phyloP scores from a whole-genome alignment of 2,113 vertebrate genomes.

The Gallinago undulata region DNA sequence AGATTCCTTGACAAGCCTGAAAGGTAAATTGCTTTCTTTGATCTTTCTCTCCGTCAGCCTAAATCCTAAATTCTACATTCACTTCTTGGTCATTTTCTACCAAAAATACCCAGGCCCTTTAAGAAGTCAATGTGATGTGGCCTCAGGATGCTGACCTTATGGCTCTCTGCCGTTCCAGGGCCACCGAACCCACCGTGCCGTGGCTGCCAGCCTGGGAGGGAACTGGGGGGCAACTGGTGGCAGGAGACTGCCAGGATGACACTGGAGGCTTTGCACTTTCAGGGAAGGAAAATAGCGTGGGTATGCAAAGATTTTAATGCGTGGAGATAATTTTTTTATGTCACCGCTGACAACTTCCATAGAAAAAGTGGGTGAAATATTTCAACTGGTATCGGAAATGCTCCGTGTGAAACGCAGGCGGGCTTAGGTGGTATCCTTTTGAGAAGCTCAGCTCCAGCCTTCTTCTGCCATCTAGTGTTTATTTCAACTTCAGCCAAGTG shows the following conservation, averaged over 20 bases:
- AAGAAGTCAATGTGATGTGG: neutral
- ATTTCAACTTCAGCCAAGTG: neutral
- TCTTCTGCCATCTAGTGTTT: conserved; percentile 75
- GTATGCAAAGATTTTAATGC: too few relatives aligned
- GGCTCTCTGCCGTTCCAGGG: neutral
- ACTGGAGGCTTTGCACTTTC: neutral
- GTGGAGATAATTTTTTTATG: neutral
- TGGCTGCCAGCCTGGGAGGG: neutral
- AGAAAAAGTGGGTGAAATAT: neutral
- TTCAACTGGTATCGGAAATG: neutral
- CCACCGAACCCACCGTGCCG: fast-evolving
- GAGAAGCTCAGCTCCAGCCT: neutral
- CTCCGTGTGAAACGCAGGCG: fast-evolving
- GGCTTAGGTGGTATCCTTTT: fast-evolving
- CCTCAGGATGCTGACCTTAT: neutral
- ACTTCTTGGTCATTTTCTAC: neutral
- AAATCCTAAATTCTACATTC: neutral
- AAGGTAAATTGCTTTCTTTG: neutral
- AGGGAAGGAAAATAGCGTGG: neutral
- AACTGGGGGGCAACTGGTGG: neutral
- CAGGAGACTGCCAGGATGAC: neutral
- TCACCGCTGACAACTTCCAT: neutral
- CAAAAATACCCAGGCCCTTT: neutral
- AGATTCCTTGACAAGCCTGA: neutral
- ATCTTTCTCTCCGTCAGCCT: neutral